Conservation (phyloP, 2,113 vertebrate genomes). For the Pan troglodytes region DNA sequence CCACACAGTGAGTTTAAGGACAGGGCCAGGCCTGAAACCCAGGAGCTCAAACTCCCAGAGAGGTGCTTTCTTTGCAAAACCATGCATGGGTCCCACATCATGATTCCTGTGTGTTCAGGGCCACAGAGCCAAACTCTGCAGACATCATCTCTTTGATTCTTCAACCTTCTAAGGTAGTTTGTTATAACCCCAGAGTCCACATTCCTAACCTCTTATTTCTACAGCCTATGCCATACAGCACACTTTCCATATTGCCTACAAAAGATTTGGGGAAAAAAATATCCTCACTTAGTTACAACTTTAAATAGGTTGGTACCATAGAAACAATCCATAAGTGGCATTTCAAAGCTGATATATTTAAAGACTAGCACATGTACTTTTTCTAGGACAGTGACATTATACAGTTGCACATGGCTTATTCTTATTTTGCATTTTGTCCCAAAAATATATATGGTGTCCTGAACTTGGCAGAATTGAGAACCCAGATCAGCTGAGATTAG, state of each 20-base stretch:
- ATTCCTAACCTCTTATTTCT: background rate
- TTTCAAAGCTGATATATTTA: conserved; percentile 71
- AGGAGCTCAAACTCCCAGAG: background rate
- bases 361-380: conserved; percentile 71
- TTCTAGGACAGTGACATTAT: conserved; percentile 71
- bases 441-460: conserved; percentile 57
- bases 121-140: background rate
- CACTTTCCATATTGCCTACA: background rate
- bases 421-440: conserved; percentile 60
- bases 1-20: background rate
- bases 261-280: background rate
- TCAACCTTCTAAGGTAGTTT: background rate
- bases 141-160: background rate
- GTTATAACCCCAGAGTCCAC: no score
- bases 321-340: conserved; percentile 62
- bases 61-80: background rate
- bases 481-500: conserved; percentile 54
- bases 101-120: background rate
- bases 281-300: conserved; percentile 18
- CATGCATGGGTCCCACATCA: no score
- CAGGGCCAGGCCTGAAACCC: background rate
- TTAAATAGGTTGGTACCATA: conserved; percentile 73
- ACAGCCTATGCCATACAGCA: background rate
- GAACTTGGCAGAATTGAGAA: conserved; percentile 38
- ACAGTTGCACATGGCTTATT: conserved; percentile 52